Conservation (phyloP, 2,888 invertebrate genomes). For the Melanargia galathea region DNA sequence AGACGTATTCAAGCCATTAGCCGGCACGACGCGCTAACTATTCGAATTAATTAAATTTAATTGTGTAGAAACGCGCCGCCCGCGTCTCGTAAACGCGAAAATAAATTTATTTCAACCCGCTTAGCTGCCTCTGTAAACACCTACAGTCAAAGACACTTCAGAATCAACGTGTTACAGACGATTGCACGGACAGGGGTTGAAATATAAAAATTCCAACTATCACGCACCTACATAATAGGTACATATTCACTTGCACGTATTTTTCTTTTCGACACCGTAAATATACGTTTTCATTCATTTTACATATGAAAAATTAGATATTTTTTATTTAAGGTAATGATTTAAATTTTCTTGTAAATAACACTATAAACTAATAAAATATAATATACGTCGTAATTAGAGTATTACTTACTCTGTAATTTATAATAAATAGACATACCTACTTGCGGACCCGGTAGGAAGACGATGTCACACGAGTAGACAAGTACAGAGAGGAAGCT, state of each 20-base stretch:
- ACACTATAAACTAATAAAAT: too few relatives aligned
- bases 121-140: conserved; percentile 45
- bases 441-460: too few relatives aligned
- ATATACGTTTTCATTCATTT: too few relatives aligned
- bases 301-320: too few relatives aligned
- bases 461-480: too few relatives aligned
- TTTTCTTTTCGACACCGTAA: not conserved
- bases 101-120: conserved; percentile 51
- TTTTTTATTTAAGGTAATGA: too few relatives aligned
- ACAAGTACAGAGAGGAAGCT: too few relatives aligned
- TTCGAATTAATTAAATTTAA: conserved; percentile 81
- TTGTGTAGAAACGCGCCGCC: conserved; percentile 69
- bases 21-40: conserved; percentile 72
- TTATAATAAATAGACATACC: too few relatives aligned
- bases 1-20: conserved; percentile 73
- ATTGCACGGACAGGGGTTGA: conserved; percentile 12
- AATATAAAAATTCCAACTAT: conserved; percentile 37
- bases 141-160: conserved; percentile 36
- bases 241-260: not conserved
- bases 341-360: too few relatives aligned
- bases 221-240: too few relatives aligned
- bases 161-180: conserved; percentile 15
- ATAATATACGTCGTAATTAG: too few relatives aligned
- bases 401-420: too few relatives aligned
- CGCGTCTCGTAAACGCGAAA: conserved; percentile 56